Evolutionary conservation across 2,888 invertebrate species (phyloP), one percentile per base, ranked within the genome.

Genomic region (Agriopis aurantiaria): DNA sequence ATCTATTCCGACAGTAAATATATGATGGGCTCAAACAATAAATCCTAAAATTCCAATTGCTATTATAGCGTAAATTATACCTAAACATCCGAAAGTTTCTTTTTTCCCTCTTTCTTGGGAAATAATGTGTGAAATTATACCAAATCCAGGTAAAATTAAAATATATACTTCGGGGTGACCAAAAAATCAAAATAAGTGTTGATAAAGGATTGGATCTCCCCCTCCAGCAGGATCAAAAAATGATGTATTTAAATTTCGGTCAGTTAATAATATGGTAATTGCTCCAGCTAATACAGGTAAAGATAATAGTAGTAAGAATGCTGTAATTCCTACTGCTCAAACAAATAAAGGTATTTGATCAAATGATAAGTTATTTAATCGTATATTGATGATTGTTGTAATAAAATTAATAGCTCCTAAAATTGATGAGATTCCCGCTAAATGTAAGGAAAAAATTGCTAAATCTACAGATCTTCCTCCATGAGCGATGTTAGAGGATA

Each of bases 111-210:
- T 96, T 95, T 97, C 96, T 95, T 96, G 96, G 0, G 95, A 95
- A 89, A 97, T 96, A 93, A 97, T 96, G 86, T 97, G 97, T 0
- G 97, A 97, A 88, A 97, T 96, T 95, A 97, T 95, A 0, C 97
- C 97, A 95, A 97, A 97, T 89, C 96, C 97, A 0, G 97, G 97
- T 80, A 97, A 84, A 96, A 97, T 97, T 94, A 97, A 91, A 96
- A 97, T 97, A 91, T 97, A 98, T 74, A 97, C 97, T 96, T 97
- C 97, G 10, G 97, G 97, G 67, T 97, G 97, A 0, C 97, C 97
- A 95, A 97, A 98, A 93, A 97, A 97, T 96, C 97, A 97, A 93
- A 98, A 97, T 95, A 97, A 91, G 88, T 97, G 97, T 95, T 97
- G 97, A 65, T 96, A 97, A 78, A 97, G 79, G 91, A 97, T 96